These are phyloP conservation scores for Fistularia commersonii DNA, from an alignment of 2,797 vertebrate species.

Conservation along the genomic window DNA sequence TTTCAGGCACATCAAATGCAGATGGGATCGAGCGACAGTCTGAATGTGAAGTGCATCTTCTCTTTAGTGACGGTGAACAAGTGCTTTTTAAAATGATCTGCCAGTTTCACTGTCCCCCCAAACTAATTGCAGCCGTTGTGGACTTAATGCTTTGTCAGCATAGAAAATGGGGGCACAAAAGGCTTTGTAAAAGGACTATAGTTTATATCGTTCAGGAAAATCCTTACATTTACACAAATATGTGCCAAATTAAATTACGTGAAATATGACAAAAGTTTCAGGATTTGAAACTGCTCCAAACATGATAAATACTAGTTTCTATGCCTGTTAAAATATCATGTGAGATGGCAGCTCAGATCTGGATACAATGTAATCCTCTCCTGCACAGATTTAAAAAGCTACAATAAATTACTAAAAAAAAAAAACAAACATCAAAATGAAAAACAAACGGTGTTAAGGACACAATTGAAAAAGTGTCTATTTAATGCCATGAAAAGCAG, in stretches of 20 bases:
- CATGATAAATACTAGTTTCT: conserved; percentile 51
- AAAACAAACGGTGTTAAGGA: conserved; percentile 32
- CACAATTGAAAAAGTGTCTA: conserved; percentile 38
- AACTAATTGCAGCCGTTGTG: not conserved
- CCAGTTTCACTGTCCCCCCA: conserved; percentile 4
- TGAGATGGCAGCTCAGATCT: conserved; percentile 46
- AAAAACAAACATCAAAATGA: conserved; percentile 26
- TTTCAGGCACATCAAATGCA: conserved; percentile 30
- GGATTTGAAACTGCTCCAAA: conserved; percentile 27
- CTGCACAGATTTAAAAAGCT: conserved; percentile 72
- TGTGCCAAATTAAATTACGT: conserved; percentile 35
- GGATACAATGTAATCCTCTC: conserved; percentile 67
- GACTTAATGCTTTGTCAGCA: conserved; percentile 2
- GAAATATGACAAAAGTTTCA: not conserved
- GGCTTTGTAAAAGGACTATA: conserved; percentile 48
- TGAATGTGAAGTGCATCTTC: conserved; percentile 48
- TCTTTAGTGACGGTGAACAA: conserved; percentile 36
- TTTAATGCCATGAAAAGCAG: conserved; percentile 32
- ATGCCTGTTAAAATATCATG: conserved; percentile 35
- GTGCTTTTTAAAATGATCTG: conserved; percentile 42
- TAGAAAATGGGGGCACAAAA: conserved; percentile 12
- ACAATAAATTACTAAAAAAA: conserved; percentile 85
- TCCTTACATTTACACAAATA: conserved; percentile 40
- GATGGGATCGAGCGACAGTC: conserved; percentile 21
- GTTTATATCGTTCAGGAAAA: conserved; percentile 35